Conservation (phyloP, 2,797 vertebrate species). For the Chelidonichthys spinosus region DNA sequence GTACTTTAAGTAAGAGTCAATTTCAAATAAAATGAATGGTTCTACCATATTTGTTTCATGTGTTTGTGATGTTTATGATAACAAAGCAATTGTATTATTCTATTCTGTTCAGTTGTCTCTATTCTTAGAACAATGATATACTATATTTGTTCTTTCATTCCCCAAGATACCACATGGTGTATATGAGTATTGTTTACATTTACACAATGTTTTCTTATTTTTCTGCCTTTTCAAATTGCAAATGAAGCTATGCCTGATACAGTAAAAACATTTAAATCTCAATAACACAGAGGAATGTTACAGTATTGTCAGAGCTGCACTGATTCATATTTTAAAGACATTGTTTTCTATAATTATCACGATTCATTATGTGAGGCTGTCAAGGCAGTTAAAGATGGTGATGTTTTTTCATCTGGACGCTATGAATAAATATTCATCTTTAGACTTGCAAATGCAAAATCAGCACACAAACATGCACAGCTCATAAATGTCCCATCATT, state of each 20-base stretch:
- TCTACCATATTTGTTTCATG: too few relatives aligned
- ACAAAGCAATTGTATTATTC: too few relatives aligned
- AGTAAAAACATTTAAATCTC: not conserved
- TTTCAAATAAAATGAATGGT: too few relatives aligned
- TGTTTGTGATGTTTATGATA: too few relatives aligned
- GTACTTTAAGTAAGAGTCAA: too few relatives aligned
- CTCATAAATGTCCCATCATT: slow-evolving; percentile 48
- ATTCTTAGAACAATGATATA: too few relatives aligned
- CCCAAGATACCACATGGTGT: not conserved
- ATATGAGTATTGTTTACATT: not conserved
- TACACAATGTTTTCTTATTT: not conserved
- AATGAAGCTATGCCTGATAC: too few relatives aligned
- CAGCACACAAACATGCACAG: slow-evolving; percentile 17
- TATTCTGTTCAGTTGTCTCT: too few relatives aligned
- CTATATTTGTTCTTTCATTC: not conserved
- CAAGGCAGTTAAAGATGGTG: not conserved
- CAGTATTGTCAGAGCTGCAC: not conserved
- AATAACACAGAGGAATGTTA: not conserved
- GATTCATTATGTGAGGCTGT: not conserved
- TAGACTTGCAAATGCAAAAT: slow-evolving; percentile 26
- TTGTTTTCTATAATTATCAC: not conserved
- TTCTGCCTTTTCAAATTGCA: not conserved
- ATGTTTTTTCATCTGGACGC: slow-evolving; percentile 32
- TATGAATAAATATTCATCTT: slow-evolving; percentile 42
- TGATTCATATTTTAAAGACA: not conserved